phyloP scores from a whole-genome alignment of 2,888 invertebrate species.

The Drosophila acutilabella region DNA sequence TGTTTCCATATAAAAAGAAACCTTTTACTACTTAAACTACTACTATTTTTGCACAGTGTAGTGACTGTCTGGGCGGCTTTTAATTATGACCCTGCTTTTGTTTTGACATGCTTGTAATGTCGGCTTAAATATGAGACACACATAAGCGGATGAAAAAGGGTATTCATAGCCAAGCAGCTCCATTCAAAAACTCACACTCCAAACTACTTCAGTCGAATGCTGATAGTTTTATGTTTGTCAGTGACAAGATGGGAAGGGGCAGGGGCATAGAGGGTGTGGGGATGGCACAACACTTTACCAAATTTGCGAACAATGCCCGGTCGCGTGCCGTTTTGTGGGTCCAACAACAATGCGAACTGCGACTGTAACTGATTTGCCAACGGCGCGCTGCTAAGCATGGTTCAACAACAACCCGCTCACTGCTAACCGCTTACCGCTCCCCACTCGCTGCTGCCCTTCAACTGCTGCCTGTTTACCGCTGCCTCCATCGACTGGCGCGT shows the following conservation, averaged over 20 bases:
- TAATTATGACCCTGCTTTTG: slow-evolving; percentile 66
- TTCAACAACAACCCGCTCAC: slow-evolving; percentile 3
- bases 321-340: slow-evolving; percentile 67
- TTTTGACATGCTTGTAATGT: slow-evolving; percentile 72
- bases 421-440: slow-evolving; percentile 46
- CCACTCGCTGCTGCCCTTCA: slow-evolving; percentile 14
- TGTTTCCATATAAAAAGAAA: too few relatives aligned
- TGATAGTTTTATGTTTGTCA: slow-evolving; percentile 78
- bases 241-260: slow-evolving; percentile 32
- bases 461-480: too few relatives aligned
- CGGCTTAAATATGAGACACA: slow-evolving; percentile 65
- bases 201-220: slow-evolving; percentile 50
- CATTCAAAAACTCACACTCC: slow-evolving; percentile 11
- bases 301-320: slow-evolving; percentile 73
- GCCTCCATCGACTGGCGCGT: slow-evolving; percentile 25
- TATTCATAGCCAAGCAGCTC: slow-evolving; percentile 58
- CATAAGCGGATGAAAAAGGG: slow-evolving; percentile 71
- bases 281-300: slow-evolving; percentile 59
- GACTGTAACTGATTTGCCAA: slow-evolving; percentile 74
- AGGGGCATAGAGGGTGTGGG: not conserved
- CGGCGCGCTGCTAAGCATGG: slow-evolving; percentile 53
- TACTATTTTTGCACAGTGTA: not conserved
- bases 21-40: too few relatives aligned
- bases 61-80: slow-evolving; percentile 30
- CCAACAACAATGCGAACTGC: slow-evolving; percentile 47